Conservation (phyloP, 2,888 invertebrate species). For the Pterostichus madidus region DNA sequence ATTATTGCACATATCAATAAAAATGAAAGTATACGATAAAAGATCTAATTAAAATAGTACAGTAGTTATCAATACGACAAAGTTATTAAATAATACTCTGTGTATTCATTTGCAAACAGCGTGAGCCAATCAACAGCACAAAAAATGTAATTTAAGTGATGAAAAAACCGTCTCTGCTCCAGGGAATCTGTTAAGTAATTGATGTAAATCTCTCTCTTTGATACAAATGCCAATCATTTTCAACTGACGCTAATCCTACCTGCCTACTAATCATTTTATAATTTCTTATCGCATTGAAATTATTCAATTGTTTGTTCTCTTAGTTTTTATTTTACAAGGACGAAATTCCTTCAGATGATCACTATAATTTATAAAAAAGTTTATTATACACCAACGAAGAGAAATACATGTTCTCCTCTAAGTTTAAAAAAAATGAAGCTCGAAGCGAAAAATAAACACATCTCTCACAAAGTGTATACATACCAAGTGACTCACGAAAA, state of each 20-base stretch:
- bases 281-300: slow-evolving; percentile 45
- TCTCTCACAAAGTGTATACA: too few species aligned
- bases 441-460: too few species aligned
- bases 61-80: slow-evolving; percentile 13
- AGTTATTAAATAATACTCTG: slow-evolving; percentile 28
- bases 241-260: slow-evolving; percentile 3
- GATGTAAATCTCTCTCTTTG: slow-evolving; percentile 10
- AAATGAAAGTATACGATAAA: slow-evolving; percentile 27
- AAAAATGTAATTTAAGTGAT: slow-evolving; percentile 19
- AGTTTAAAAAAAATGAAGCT: too few species aligned
- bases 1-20: slow-evolving; percentile 11
- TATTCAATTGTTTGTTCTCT: slow-evolving; percentile 43
- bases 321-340: slow-evolving; percentile 17
- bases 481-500: too few species aligned
- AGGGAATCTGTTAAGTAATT: slow-evolving; percentile 29
- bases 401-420: too few species aligned
- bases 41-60: slow-evolving; percentile 8
- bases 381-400: too few species aligned
- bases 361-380: neutral
- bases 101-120: slow-evolving; percentile 13
- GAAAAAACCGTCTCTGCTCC: slow-evolving; percentile 5
- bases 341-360: slow-evolving; percentile 2
- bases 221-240: slow-evolving; percentile 54
- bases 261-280: slow-evolving; percentile 37
- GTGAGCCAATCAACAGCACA: neutral